Conservation (phyloP, 2,888 invertebrate genomes). For the Dioctria linearis region DNA sequence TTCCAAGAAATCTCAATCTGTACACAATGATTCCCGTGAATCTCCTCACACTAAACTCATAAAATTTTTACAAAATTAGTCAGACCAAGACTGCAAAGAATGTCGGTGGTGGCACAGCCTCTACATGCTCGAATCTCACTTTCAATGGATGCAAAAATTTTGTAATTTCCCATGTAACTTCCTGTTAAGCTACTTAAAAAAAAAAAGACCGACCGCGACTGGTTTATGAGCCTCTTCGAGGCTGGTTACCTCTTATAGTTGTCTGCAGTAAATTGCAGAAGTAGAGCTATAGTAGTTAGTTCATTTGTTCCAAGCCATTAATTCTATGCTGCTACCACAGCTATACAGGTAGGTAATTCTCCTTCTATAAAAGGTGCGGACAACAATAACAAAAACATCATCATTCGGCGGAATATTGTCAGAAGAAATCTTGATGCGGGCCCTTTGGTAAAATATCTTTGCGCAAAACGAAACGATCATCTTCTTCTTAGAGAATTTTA, state of each 20-base stretch:
- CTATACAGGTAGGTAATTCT: too few relatives aligned
- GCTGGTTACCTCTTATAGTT: not conserved
- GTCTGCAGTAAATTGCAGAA: not conserved
- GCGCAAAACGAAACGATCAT: too few relatives aligned
- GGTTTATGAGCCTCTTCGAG: slow-evolving; percentile 39
- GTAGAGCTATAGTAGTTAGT: slow-evolving; percentile 2
- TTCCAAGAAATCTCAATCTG: too few relatives aligned
- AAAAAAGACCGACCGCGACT: slow-evolving; percentile 30
- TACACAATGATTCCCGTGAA: not conserved
- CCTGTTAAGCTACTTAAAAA: slow-evolving; percentile 11
- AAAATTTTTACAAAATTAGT: slow-evolving; percentile 1
- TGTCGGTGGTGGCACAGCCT: not conserved
- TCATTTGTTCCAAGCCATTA: slow-evolving; percentile 43
- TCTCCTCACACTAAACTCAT: not conserved
- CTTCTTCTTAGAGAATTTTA: too few relatives aligned
- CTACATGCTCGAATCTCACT: slow-evolving; percentile 25
- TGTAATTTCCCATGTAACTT: slow-evolving; percentile 48
- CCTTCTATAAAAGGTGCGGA: too few relatives aligned
- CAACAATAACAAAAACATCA: too few relatives aligned
- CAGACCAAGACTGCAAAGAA: slow-evolving; percentile 22
- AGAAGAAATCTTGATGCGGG: too few relatives aligned
- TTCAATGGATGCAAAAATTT: slow-evolving; percentile 39
- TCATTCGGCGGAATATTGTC: too few relatives aligned
- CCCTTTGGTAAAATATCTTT: too few relatives aligned
- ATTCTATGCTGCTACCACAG: not conserved